These are phyloP conservation scores for Steinernema khuongi DNA, from an alignment of 1,140 invertebrate species.

Conservation along the genomic window DNA sequence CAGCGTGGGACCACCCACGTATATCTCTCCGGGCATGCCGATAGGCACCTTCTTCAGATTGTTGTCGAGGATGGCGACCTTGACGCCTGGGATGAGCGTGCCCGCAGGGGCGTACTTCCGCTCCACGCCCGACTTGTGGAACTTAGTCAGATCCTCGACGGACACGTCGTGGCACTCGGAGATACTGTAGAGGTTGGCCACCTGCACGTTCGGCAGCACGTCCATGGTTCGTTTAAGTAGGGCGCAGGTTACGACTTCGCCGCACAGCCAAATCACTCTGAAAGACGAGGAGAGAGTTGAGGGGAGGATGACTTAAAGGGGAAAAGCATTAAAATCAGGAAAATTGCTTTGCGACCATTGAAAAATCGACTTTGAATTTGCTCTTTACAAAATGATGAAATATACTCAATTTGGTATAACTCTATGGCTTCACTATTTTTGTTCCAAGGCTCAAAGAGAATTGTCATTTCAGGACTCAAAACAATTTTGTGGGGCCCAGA, in stretches of 20 bases:
- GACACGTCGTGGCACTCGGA: conserved; percentile 62
- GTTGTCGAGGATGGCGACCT: conserved; percentile 61
- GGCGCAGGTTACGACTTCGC: conserved; percentile 61
- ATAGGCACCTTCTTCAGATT: conserved; percentile 60
- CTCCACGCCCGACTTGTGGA: conserved; percentile 38
- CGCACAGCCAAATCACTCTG: conserved; percentile 61
- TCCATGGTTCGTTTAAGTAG: conserved; percentile 59
- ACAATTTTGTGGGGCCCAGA: too few relatives aligned
- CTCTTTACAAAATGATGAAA: too few relatives aligned
- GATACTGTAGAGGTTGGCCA: conserved; percentile 61
- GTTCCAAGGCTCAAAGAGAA: background rate
- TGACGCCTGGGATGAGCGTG: conserved; percentile 60
- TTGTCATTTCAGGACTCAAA: too few relatives aligned
- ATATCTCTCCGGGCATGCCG: conserved; percentile 64
- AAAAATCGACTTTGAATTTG: too few relatives aligned
- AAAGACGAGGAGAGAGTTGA: conserved; percentile 28
- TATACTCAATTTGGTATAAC: too few relatives aligned
- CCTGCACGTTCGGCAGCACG: conserved; percentile 58
- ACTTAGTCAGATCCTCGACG: conserved; percentile 58
- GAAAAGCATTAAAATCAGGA: too few relatives aligned
- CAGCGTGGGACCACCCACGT: conserved; percentile 63
- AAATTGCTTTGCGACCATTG: too few relatives aligned
- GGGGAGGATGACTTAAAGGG: too few relatives aligned
- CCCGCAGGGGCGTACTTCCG: conserved; percentile 62
- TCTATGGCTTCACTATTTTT: too few relatives aligned